Base-by-base conservation (phyloP, 2,113 vertebrate genomes). In the Rhagologus leucostigma region DNA sequence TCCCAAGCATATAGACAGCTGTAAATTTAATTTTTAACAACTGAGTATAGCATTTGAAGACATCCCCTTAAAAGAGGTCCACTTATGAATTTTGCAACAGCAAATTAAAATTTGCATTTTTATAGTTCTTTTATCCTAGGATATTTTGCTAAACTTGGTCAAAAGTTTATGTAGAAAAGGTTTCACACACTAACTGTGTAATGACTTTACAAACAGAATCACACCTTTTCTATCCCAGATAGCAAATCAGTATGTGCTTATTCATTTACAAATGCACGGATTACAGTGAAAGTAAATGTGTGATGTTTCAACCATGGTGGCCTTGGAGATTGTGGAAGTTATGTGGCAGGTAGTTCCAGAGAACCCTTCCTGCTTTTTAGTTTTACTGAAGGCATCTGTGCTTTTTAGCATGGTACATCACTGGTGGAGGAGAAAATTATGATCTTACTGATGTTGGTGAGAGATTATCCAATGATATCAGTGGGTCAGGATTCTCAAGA, bases 31-130 rank as follows among this genome's bases (percentile, higher is more conserved):
- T 75, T 74, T 92, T 57, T 60, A 95, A 82, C 79, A 94, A 70
- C 2, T 26, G 32, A 30, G 18, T 39, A 27, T 76, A 93, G 11
- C 49, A 94, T 80, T 91, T 90, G 80, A 59, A 96, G 8, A 39
- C 49, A 91, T 30, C 22, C 16, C 50, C 32, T 89, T 75, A 78
- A 68, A 94, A 94, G 86, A 69, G 2, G 24, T 35, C 52, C 42
- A 37, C 37, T 81, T 81, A 83, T 94, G 74, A 90, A 95, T 96
- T 97, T 91, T 97, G 76, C 39, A 93, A 65, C 13, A 87, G 74
- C 75, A 90, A 81, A 91, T 10, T 70, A 44, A 93, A 94, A 96
- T 97, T 96, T 97, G 30, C 84, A 91, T 97, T 91, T 96, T 97
- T 88, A 96, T 84, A 79, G 87, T 85, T 94, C 67, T 96, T 91